Percentiles rank a stretch among this genome's conserved stretches.
Evolutionary conservation across 2,888 invertebrate genomes (phyloP).

Genomic region (Leucophenga maculata): DNA sequence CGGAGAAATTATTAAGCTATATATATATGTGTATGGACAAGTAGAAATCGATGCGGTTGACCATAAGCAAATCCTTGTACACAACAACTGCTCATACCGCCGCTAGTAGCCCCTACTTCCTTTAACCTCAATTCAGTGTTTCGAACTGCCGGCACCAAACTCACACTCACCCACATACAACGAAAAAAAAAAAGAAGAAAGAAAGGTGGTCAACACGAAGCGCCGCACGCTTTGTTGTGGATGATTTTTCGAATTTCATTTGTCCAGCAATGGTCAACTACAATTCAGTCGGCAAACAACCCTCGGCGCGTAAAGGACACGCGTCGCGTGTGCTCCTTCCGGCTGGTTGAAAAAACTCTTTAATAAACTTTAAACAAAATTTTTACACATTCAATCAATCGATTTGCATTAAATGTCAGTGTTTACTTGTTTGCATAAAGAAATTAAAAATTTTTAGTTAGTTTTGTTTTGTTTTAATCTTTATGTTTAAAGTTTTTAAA

Average conservation of each 20-base stretch:
- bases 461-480: conserved; percentile 20
- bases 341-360: conserved; percentile 26
- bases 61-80: conserved; percentile 44
- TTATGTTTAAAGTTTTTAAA: conserved; percentile 19
- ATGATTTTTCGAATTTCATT: too few relatives aligned
- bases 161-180: conserved; percentile 28
- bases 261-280: conserved; percentile 4
- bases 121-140: conserved; percentile 67
- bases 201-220: conserved; percentile 24
- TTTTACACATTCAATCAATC: not conserved
- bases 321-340: conserved; percentile 13
- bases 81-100: conserved; percentile 28
- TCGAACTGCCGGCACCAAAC: conserved; percentile 44
- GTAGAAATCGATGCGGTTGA: conserved; percentile 61
- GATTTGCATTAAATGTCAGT: conserved; percentile 45
- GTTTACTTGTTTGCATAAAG: conserved; percentile 12
- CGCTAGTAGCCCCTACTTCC: conserved; percentile 58
- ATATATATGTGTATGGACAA: not conserved
- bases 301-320: conserved; percentile 56
- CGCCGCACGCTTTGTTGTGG: too few relatives aligned
- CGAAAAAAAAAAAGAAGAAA: conserved; percentile 28
- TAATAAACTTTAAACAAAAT: not conserved
- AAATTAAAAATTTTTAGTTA: conserved; percentile 14
- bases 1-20: conserved; percentile 21
- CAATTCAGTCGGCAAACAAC: conserved; percentile 66